A percentile compares a stretch with the other conserved stretches of the same genome.
phyloP scores from a whole-genome alignment of 2,113 vertebrate species.

The Megaleporinus macrocephalus region DNA sequence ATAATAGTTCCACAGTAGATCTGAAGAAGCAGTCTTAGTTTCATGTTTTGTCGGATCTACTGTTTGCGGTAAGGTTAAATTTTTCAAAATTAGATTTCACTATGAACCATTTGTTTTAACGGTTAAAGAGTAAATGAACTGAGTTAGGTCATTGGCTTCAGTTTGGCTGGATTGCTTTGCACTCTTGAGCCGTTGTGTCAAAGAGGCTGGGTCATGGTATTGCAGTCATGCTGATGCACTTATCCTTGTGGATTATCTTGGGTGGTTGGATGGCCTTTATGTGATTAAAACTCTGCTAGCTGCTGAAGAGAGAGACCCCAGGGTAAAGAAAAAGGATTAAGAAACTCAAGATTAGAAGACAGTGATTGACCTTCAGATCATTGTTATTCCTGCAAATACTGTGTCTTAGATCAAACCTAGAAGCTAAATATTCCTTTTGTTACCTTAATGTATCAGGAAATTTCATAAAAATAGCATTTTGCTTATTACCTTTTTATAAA shows the following conservation, averaged over 20 bases:
- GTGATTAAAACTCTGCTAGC: background rate
- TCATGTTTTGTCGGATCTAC: no score
- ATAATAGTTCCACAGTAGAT: no score
- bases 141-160: background rate
- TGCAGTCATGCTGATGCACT: background rate
- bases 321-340: background rate
- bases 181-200: background rate
- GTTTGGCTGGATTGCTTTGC: background rate
- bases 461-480: no score
- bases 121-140: background rate
- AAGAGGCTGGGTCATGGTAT: background rate
- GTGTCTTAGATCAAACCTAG: background rate
- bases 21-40: no score
- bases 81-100: background rate
- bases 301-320: background rate
- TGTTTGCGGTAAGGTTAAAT: no score
- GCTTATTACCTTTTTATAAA: no score
- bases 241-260: background rate
- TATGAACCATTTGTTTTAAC: background rate
- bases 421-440: background rate
- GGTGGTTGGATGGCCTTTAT: background rate
- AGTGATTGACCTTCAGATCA: background rate
- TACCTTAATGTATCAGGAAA: no score
- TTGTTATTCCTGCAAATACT: background rate
- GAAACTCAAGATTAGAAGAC: slow-evolving; percentile 1